A percentile compares a stretch with the other conserved stretches of the same genome.
Conservation (phyloP, 2,888 invertebrate species). For the Melangyna quadrimaculata region DNA sequence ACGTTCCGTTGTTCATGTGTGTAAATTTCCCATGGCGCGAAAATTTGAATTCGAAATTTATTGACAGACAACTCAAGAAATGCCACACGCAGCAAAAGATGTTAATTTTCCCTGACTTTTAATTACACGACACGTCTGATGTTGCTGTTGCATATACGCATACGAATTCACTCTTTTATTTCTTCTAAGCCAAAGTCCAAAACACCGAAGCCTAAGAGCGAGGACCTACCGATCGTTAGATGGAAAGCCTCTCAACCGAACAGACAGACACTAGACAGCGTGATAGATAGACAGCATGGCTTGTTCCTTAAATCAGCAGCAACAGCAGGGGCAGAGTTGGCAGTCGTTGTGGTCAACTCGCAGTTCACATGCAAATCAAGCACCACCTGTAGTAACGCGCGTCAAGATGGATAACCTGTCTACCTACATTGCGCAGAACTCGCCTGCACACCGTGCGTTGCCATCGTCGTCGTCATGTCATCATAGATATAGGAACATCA, state of each 20-base stretch:
- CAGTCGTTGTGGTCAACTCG: conserved; percentile 41
- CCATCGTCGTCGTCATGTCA: neutral
- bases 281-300: conserved; percentile 56
- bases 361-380: conserved; percentile 68
- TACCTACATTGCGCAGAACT: conserved; percentile 60
- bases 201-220: neutral
- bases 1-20: neutral
- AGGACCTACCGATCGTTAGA: conserved; percentile 21
- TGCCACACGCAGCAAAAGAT: conserved; percentile 66
- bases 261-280: conserved; percentile 60
- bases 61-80: conserved; percentile 45
- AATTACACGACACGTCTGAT: conserved; percentile 61
- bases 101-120: conserved; percentile 64
- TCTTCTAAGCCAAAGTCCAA: neutral
- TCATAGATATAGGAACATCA: neutral
- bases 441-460: neutral
- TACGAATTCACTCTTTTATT: conserved; percentile 32
- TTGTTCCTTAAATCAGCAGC: conserved; percentile 31
- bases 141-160: neutral
- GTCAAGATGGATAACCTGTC: conserved; percentile 69
- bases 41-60: conserved; percentile 68
- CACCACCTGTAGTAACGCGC: conserved; percentile 64
- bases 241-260: conserved; percentile 53
- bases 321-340: conserved; percentile 22
- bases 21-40: conserved; percentile 44